These are phyloP conservation scores for Holothuria leucospilota DNA, from an alignment of 53 echinoderm and acorn worm species.

Conservation along the genomic window DNA sequence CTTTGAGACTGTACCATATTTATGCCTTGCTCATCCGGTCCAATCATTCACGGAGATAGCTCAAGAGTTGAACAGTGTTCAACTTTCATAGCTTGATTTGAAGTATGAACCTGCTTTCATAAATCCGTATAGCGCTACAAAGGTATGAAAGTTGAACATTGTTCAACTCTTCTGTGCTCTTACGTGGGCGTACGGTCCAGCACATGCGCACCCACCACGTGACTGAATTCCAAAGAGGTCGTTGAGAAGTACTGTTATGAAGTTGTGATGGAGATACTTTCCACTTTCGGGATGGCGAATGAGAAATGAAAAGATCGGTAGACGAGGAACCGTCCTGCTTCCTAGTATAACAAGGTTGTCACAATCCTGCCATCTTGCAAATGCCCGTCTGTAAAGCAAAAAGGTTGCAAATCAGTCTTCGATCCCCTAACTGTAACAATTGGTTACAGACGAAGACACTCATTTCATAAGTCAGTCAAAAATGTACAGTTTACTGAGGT, in stretches of 20 bases:
- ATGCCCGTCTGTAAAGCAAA: constrained; percentile 72
- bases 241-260: constrained; percentile 84
- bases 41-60: too few species aligned
- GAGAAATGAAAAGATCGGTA: constrained; percentile 95
- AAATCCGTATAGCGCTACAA: too few species aligned
- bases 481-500: too few species aligned
- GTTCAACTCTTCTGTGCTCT: constrained; percentile 33
- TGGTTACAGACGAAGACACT: too few species aligned
- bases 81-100: too few species aligned
- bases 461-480: too few species aligned
- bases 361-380: constrained; percentile 82
- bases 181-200: constrained; percentile 94
- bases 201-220: constrained; percentile 95
- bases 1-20: too few species aligned
- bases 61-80: too few species aligned
- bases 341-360: constrained; percentile 85
- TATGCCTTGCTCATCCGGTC: too few species aligned
- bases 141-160: too few species aligned
- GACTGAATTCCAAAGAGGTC: constrained; percentile 97
- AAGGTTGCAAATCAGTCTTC: neutral
- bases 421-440: neutral
- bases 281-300: constrained; percentile 82
- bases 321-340: constrained; percentile 72
- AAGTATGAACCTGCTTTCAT: too few species aligned
- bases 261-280: constrained; percentile 94